Percentiles rank a stretch among this genome's conserved stretches.
Evolutionary conservation across 2,888 invertebrate genomes (phyloP).

Genomic region (Sinhomidia bicolor): DNA sequence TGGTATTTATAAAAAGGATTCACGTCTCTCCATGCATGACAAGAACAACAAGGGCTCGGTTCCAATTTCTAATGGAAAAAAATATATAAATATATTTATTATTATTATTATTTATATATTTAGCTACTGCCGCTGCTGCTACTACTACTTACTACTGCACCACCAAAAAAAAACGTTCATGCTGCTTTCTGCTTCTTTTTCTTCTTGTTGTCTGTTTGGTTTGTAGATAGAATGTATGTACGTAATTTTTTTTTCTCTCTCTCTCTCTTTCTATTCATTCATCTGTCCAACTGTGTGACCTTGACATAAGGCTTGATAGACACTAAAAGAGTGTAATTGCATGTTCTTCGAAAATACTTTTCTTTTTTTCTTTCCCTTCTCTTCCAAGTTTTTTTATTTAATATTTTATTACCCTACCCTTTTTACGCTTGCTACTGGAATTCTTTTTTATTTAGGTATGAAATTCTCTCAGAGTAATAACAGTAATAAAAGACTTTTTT

Average conservation of each 20-base stretch:
- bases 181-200: neutral
- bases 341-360: neutral
- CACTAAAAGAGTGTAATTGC: conserved; percentile 52
- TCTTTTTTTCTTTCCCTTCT: neutral
- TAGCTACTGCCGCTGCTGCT: conserved; percentile 7
- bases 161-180: neutral
- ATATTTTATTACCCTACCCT: conserved; percentile 12
- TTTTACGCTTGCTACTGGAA: conserved; percentile 62
- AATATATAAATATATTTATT: no score
- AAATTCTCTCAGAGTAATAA: neutral
- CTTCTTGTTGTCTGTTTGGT: neutral
- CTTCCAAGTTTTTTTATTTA: no score
- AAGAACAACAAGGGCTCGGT: conserved; percentile 20
- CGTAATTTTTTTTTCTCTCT: neutral
- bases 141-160: neutral
- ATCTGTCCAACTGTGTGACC: conserved; percentile 64
- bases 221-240: neutral
- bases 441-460: conserved; percentile 44
- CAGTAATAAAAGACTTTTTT: no score
- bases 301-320: conserved; percentile 61
- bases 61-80: conserved; percentile 38
- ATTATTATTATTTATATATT: neutral
- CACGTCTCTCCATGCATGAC: conserved; percentile 14
- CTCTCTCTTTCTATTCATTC: conserved; percentile 35
- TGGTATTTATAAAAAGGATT: conserved; percentile 23